Evolutionary conservation across 1,140 invertebrate genomes (phyloP).

Genomic region (Rhagoletis pomonella): DNA sequence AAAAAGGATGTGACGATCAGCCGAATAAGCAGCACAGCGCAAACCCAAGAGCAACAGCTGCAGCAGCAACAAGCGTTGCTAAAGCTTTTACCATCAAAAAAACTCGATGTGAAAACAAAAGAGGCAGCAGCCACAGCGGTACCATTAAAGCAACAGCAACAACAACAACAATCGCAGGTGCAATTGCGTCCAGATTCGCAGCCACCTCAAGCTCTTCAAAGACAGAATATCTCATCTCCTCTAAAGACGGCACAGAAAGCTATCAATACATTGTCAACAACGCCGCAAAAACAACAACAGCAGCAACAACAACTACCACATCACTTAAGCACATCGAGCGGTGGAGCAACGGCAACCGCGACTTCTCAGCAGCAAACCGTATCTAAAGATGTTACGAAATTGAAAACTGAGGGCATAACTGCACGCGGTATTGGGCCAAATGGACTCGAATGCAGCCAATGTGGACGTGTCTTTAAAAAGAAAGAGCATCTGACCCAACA

Average conservation of each 20-base stretch:
- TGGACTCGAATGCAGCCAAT: slow-evolving; percentile 73
- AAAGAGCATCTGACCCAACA: slow-evolving; percentile 85
- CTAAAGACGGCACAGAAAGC: slow-evolving; percentile 53
- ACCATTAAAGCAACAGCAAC: slow-evolving; percentile 55
- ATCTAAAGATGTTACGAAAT: not conserved
- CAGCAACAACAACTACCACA: slow-evolving; percentile 26
- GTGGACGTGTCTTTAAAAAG: slow-evolving; percentile 83
- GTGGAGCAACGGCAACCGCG: not conserved
- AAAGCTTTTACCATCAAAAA: slow-evolving; percentile 50
- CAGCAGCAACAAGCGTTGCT: slow-evolving; percentile 56
- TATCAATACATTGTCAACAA: slow-evolving; percentile 37
- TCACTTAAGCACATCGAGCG: not conserved
- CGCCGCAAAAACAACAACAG: not conserved
- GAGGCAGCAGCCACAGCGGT: not conserved
- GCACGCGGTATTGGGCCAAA: not conserved
- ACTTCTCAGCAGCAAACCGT: not conserved
- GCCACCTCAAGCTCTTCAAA: slow-evolving; percentile 47
- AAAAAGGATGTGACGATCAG: slow-evolving; percentile 72
- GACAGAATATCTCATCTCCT: not conserved
- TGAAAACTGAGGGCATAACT: slow-evolving; percentile 9
- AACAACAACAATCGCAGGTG: slow-evolving; percentile 47
- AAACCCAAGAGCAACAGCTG: slow-evolving; percentile 50
- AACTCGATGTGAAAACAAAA: slow-evolving; percentile 28
- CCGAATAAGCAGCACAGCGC: slow-evolving; percentile 59
- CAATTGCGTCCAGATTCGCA: slow-evolving; percentile 37